Percentiles rank a stretch among this genome's conserved stretches.
These are phyloP conservation scores for Syrista parreyssii DNA, from an alignment of 2,888 invertebrate species.

Conservation along the genomic window DNA sequence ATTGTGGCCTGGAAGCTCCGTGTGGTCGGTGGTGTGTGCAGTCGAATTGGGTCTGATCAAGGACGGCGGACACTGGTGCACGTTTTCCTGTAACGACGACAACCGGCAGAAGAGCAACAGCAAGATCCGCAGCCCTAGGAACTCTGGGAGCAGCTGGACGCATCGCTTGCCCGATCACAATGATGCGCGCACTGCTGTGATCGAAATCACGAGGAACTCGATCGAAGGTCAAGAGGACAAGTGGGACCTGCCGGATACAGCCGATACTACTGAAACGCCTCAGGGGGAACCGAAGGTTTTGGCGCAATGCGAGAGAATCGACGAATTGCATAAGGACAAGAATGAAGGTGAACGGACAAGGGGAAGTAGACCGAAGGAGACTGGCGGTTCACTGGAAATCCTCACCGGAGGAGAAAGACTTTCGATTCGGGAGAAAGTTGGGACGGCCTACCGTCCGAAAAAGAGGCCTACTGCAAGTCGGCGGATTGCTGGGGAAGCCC, in stretches of 20 bases:
- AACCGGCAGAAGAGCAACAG: not conserved
- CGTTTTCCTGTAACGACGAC: not conserved
- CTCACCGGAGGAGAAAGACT: not conserved
- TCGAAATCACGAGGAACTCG: not conserved
- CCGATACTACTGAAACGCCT: not conserved
- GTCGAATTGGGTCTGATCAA: slow-evolving; percentile 39
- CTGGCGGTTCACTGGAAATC: not conserved
- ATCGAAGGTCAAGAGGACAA: not conserved
- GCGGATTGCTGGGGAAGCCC: not conserved
- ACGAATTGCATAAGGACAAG: not conserved
- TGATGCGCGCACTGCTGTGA: not conserved
- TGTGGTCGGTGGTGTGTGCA: slow-evolving; percentile 44
- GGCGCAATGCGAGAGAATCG: not conserved
- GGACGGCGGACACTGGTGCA: slow-evolving; percentile 3
- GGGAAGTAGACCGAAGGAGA: not conserved
- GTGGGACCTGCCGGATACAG: not conserved
- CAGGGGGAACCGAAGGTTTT: not conserved
- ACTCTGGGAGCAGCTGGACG: not conserved
- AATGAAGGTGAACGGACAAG: not conserved
- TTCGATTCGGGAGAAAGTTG: not conserved
- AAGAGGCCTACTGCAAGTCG: not conserved
- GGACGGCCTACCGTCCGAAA: not conserved
- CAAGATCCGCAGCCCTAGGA: not conserved
- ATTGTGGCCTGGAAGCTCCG: slow-evolving; percentile 22
- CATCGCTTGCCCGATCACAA: not conserved